Percentiles rank a stretch among this genome's conserved stretches.
Conservation (phyloP, 2,888 invertebrate genomes). For the Helobdella robusta region DNA sequence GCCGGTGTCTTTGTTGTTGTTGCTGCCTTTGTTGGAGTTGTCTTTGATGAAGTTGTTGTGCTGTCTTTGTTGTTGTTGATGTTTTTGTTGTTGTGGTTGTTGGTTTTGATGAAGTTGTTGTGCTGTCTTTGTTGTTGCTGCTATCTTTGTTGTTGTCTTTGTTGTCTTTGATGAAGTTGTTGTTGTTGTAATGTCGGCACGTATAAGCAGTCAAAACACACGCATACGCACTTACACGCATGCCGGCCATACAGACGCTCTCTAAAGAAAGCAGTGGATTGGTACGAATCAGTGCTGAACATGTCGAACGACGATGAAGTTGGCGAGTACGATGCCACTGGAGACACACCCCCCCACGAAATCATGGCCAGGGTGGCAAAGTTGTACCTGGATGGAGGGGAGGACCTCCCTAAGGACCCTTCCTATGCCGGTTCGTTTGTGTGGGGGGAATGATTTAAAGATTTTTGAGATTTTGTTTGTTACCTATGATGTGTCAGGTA, state of each 20-base stretch:
- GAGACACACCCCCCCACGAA: constrained; percentile 50
- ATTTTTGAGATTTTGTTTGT: too few relatives aligned
- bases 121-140: neutral
- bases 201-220: too few relatives aligned
- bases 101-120: neutral
- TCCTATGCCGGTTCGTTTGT: constrained; percentile 47
- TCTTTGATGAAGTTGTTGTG: neutral
- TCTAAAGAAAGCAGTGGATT: constrained; percentile 45
- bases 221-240: constrained; percentile 37
- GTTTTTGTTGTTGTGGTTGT: neutral
- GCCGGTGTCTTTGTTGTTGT: neutral
- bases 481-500: too few relatives aligned
- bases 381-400: constrained; percentile 51
- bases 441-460: neutral
- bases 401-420: constrained; percentile 50
- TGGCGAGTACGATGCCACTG: constrained; percentile 45
- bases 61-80: neutral
- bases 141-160: neutral
- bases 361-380: constrained; percentile 52
- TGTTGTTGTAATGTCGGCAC: constrained; percentile 7
- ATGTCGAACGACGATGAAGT: constrained; percentile 45
- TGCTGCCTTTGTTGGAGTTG: neutral
- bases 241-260: constrained; percentile 5
- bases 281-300: constrained; percentile 49
- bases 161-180: neutral